Conservation (phyloP, 1,140 invertebrate species). For the Vanessa tameamea region DNA sequence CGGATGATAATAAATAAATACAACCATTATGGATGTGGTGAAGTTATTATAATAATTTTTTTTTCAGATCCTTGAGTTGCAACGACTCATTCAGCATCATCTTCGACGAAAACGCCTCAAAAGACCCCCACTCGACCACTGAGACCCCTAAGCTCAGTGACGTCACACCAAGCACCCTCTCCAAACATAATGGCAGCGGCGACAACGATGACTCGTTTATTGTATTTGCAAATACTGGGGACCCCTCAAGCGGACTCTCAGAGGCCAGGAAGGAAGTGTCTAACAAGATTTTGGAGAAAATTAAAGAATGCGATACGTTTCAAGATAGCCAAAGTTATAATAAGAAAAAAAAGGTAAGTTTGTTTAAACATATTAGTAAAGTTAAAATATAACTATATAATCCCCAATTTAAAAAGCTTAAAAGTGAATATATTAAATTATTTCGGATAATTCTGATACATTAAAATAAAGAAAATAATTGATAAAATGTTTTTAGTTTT, state of each 20-base stretch:
- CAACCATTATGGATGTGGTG: too few species aligned
- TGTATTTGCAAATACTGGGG: slow-evolving; percentile 79
- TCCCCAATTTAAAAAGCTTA: background rate
- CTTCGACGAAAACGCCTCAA: slow-evolving; percentile 62
- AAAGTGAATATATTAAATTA: too few species aligned
- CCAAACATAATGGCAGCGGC: slow-evolving; percentile 15
- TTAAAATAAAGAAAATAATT: too few species aligned
- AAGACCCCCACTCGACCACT: slow-evolving; percentile 28
- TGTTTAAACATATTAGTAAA: background rate
- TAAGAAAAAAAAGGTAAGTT: slow-evolving; percentile 65
- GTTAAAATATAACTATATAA: background rate
- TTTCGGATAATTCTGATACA: too few species aligned
- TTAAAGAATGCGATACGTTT: slow-evolving; percentile 54
- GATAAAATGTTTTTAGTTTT: too few species aligned
- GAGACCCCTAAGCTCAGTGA: slow-evolving; percentile 12
- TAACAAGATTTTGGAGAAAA: slow-evolving; percentile 57
- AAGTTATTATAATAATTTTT: too few species aligned
- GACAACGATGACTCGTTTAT: slow-evolving; percentile 82
- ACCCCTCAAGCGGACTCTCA: slow-evolving; percentile 35
- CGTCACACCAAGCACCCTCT: background rate
- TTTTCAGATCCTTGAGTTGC: slow-evolving; percentile 70
- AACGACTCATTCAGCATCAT: slow-evolving; percentile 75
- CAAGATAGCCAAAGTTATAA: slow-evolving; percentile 44
- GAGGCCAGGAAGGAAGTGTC: slow-evolving; percentile 45
- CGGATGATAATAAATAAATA: too few species aligned